Base-by-base conservation (phyloP, 2,888 invertebrate species). In the Helleia helle region DNA sequence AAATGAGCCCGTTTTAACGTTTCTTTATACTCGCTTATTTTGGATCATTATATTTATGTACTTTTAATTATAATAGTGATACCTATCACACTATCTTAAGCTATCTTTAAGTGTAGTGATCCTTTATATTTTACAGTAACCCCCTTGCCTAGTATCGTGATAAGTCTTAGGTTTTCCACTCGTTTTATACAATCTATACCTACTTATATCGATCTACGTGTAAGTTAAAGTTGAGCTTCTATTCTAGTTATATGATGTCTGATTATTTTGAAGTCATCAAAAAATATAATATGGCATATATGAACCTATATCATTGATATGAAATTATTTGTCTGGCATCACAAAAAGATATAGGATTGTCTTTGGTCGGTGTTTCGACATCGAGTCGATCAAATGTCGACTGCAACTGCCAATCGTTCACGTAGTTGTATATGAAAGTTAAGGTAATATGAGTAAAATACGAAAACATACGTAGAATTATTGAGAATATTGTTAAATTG, bases 131-230 rank as follows among this genome's bases (percentile, higher is more conserved):
- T 71, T 74, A 80, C 75, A 70, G 68, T 80, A 74, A 74, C 66
- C 72, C n/a, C 71, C 69, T 72, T 73, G 73, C 72, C 72, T 81
- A 77, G 71, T 77, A 71, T 66, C 58, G 51, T 67, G 59, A 47
- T 79, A 80, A 79, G 73, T 72, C 72, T 81, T 80, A 79, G 77
- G 75, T 80, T 84, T 83, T 83, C 79, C 81, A 84, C 81, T 80
- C 79, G 72, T 84, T 84, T 83, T 84, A 79, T 84, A 84, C 81
- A 80, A 76, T 80, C 74, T 80, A 79, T 60, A 59, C 59, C 53
- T 67, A 72, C 64, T 69, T 68, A 57, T 75, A 80, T 72, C 67
- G 56, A 70, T 70, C 69, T 79, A 80, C 69, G 55, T 74, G 75
- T 81, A 84, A 80, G 74, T 81, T 81, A 75, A 80, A 73, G 68